A percentile compares a stretch with the other conserved stretches of the same genome.
phyloP scores from a whole-genome alignment of 2,113 vertebrate species.

The Anarrhichthys ocellatus region DNA sequence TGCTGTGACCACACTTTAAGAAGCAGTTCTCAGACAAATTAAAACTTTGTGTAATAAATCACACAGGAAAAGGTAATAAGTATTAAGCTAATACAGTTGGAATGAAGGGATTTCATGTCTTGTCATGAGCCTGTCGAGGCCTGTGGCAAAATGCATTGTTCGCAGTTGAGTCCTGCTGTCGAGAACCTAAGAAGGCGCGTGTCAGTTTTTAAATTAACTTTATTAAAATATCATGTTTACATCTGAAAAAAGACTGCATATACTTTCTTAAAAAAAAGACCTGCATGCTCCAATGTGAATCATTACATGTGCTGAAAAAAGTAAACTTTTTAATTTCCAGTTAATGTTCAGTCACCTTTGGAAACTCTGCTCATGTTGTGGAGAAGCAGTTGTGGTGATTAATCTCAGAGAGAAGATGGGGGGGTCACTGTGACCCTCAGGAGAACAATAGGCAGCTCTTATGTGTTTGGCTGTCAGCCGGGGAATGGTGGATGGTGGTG shows the following conservation, averaged over 20 bases:
- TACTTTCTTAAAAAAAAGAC: background rate
- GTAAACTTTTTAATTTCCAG: background rate
- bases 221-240: background rate
- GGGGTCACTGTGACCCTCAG: conserved; percentile 6
- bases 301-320: background rate
- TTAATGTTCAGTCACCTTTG: background rate
- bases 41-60: too few species aligned
- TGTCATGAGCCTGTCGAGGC: background rate
- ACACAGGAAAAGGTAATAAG: too few species aligned
- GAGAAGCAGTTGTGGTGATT: background rate
- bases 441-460: conserved; percentile 47
- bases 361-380: background rate
- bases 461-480: conserved; percentile 50
- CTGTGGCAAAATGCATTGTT: background rate
- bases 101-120: background rate
- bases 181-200: too few species aligned
- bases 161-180: background rate
- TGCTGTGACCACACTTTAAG: too few species aligned
- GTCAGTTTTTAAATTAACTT: background rate
- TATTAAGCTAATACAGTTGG: too few species aligned
- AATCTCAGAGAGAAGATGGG: background rate
- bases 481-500: conserved; percentile 40
- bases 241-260: background rate
- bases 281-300: background rate
- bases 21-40: too few species aligned